Conservation (phyloP, 2,888 invertebrate species). For the Melipona beecheii region DNA sequence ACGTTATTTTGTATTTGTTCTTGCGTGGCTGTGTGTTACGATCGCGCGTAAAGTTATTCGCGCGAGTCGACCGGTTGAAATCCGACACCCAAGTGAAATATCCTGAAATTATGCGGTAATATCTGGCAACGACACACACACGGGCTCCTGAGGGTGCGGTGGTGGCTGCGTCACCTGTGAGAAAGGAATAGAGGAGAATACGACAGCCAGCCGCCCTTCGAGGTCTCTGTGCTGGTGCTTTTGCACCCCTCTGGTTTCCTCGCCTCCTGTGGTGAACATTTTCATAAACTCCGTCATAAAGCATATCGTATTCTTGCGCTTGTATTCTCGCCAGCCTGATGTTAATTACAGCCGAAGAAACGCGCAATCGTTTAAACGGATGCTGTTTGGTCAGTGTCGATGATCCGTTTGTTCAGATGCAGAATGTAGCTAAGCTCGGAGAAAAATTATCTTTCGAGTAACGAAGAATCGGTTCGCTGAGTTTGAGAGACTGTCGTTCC, state of each 20-base stretch:
- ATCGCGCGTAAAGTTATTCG: slow-evolving; percentile 58
- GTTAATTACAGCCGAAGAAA: slow-evolving; percentile 56
- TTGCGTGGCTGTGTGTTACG: slow-evolving; percentile 45
- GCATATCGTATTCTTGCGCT: slow-evolving; percentile 57
- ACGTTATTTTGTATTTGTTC: slow-evolving; percentile 41
- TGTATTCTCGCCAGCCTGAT: slow-evolving; percentile 19
- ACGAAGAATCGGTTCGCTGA: neutral
- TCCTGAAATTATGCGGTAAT: slow-evolving; percentile 80
- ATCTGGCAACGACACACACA: slow-evolving; percentile 73
- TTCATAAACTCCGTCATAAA: slow-evolving; percentile 79
- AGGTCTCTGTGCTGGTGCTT: slow-evolving; percentile 62
- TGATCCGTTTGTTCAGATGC: neutral
- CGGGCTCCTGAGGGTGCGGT: slow-evolving; percentile 59
- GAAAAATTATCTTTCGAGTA: neutral
- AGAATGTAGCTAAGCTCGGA: neutral
- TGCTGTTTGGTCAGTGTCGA: neutral
- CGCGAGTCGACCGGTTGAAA: slow-evolving; percentile 60
- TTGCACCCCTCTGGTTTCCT: slow-evolving; percentile 41
- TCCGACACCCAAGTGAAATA: slow-evolving; percentile 73
- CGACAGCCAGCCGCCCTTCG: slow-evolving; percentile 58
- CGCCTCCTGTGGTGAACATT: slow-evolving; percentile 75
- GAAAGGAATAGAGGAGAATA: slow-evolving; percentile 58
- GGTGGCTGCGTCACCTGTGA: slow-evolving; percentile 69
- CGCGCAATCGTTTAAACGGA: neutral
- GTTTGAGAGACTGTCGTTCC: neutral